Conservation (phyloP, 2,888 invertebrate genomes). For the Drosophila maculinotata region DNA sequence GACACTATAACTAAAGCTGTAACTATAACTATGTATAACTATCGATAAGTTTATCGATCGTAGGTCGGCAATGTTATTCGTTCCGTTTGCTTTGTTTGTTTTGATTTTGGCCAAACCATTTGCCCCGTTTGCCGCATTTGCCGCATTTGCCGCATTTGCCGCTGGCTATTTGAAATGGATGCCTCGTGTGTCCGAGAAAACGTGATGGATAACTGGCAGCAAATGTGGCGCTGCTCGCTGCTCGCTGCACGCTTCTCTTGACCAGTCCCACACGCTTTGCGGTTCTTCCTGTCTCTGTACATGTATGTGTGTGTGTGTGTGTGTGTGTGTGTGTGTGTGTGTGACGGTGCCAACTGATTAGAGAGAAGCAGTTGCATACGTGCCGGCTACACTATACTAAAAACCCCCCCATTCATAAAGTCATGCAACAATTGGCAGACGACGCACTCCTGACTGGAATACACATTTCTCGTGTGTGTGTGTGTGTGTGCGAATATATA, state of each 20-base stretch:
- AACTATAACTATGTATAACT: background rate
- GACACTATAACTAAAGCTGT: too few species aligned
- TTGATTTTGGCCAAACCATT: constrained; percentile 38
- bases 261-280: constrained; percentile 42
- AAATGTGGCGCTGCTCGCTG: constrained; percentile 4
- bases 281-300: constrained; percentile 64
- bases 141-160: constrained; percentile 21
- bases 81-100: constrained; percentile 42
- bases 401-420: constrained; percentile 58
- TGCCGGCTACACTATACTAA: constrained; percentile 47
- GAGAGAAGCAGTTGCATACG: constrained; percentile 71
- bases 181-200: constrained; percentile 83
- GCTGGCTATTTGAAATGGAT: constrained; percentile 81
- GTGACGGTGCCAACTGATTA: constrained; percentile 55
- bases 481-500: constrained; percentile 14
- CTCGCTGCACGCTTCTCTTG: constrained; percentile 30
- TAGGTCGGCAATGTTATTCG: constrained; percentile 15
- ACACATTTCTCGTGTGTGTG: constrained; percentile 46
- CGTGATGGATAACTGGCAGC: constrained; percentile 83
- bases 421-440: constrained; percentile 65
- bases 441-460: constrained; percentile 75
- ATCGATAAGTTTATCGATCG: constrained; percentile 40
- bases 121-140: constrained; percentile 4
- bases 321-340: background rate
- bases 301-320: constrained; percentile 7